phyloP scores from a whole-genome alignment of 2,113 vertebrate species.

The Rynchops niger region DNA sequence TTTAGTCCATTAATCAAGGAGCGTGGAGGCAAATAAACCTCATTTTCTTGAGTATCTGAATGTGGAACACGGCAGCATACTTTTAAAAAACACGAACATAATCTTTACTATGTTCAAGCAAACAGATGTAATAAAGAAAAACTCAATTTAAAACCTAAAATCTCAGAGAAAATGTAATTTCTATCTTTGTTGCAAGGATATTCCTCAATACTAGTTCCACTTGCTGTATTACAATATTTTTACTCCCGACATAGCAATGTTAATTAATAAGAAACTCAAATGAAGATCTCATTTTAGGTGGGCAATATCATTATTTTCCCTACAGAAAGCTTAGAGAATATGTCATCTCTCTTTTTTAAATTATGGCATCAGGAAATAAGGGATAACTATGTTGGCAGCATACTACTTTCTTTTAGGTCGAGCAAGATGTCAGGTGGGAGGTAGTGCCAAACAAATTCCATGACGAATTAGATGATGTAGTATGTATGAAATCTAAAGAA shows the following conservation, averaged over 20 bases:
- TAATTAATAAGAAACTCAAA: conserved; percentile 10
- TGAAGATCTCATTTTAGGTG: background rate
- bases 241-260: background rate
- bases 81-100: background rate
- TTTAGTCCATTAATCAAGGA: background rate
- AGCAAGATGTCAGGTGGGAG: conserved; percentile 17
- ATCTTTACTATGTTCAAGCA: background rate
- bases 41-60: background rate
- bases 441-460: conserved; percentile 38
- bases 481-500: background rate
- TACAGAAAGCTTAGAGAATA: background rate
- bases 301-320: conserved; percentile 28
- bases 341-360: conserved; percentile 1
- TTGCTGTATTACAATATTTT: background rate
- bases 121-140: background rate
- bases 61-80: background rate
- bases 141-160: background rate
- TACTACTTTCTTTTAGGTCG: conserved; percentile 2
- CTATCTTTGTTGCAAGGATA: background rate
- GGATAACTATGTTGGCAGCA: conserved; percentile 36
- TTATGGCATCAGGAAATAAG: conserved; percentile 46
- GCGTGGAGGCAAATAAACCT: background rate
- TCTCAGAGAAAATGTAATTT: background rate
- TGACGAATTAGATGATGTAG: background rate
- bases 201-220: background rate